A percentile compares a stretch with the other conserved stretches of the same genome.
Conservation (phyloP, 2,797 vertebrate species). For the Alcedo quadribrachys region DNA sequence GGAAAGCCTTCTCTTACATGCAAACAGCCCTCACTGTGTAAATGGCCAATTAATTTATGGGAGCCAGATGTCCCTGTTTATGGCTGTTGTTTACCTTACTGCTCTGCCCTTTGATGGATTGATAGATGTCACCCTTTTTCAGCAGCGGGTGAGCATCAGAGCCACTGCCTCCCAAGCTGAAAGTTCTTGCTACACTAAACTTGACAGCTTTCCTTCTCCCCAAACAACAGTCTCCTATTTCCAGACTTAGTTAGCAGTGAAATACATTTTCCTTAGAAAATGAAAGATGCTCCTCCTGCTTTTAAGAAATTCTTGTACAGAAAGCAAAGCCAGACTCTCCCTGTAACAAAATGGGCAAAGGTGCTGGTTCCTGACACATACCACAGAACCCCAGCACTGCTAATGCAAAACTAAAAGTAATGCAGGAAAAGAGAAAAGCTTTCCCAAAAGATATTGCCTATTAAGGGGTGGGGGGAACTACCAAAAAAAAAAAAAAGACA, state of each 20-base stretch:
- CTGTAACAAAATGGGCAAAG: background rate
- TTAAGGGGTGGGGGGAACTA: background rate
- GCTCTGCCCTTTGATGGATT: constrained; percentile 50
- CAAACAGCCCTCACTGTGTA: constrained; percentile 65
- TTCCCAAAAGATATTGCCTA: background rate
- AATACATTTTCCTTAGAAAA: background rate
- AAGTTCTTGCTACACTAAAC: background rate
- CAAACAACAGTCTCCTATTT: background rate
- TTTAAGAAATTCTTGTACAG: background rate
- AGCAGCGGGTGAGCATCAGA: constrained; percentile 21
- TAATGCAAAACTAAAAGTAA: background rate
- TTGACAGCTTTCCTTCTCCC: background rate
- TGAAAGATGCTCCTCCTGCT: background rate
- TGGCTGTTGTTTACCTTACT: constrained; percentile 41
- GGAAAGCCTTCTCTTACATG: constrained; percentile 62
- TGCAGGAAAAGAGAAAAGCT: background rate
- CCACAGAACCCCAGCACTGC: background rate
- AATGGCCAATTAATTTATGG: constrained; percentile 72
- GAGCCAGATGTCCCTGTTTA: constrained; percentile 63
- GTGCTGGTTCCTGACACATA: background rate
- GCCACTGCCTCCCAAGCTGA: constrained; percentile 30
- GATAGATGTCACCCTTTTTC: constrained; percentile 54
- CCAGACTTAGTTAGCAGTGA: background rate
- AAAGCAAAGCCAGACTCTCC: background rate
- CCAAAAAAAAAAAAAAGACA: background rate